Evolutionary conservation across 1,140 invertebrate species (phyloP).

Genomic region (Pogonus chalceus): DNA sequence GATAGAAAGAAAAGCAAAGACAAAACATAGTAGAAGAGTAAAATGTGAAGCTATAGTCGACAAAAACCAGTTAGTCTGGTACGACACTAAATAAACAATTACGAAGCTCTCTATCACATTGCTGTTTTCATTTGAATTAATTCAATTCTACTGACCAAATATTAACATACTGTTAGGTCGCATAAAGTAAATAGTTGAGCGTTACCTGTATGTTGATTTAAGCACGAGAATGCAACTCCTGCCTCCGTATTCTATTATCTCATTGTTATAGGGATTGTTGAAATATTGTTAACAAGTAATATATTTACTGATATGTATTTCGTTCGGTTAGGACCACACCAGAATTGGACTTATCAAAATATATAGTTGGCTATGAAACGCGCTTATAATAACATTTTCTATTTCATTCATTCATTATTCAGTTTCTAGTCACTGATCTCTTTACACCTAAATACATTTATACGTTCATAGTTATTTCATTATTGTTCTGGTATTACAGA

Average conservation of each 20-base stretch:
- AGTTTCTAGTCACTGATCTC: too few species aligned
- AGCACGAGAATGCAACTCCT: neutral
- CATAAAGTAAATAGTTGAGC: neutral
- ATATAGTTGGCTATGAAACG: too few species aligned
- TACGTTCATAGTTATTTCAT: too few species aligned
- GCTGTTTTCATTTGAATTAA: conserved; percentile 5
- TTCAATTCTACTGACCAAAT: conserved; percentile 7
- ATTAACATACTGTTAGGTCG: conserved; percentile 6
- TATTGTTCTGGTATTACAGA: too few species aligned
- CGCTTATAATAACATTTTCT: too few species aligned
- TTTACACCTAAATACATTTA: too few species aligned
- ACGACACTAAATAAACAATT: conserved; percentile 6
- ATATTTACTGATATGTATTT: neutral
- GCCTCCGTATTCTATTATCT: neutral
- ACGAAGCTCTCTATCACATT: neutral
- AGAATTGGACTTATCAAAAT: neutral
- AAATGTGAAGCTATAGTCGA: too few species aligned
- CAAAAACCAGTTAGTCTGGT: too few species aligned
- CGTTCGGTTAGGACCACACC: too few species aligned
- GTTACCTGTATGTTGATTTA: neutral
- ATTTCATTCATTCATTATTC: too few species aligned
- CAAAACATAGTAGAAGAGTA: too few species aligned
- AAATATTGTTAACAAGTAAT: neutral
- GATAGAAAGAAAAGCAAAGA: too few species aligned
- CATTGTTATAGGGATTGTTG: neutral